Percentiles rank a stretch among this genome's conserved stretches.
These are phyloP conservation scores for Lagopus muta DNA, from an alignment of 2,113 vertebrate genomes.

Conservation along the genomic window DNA sequence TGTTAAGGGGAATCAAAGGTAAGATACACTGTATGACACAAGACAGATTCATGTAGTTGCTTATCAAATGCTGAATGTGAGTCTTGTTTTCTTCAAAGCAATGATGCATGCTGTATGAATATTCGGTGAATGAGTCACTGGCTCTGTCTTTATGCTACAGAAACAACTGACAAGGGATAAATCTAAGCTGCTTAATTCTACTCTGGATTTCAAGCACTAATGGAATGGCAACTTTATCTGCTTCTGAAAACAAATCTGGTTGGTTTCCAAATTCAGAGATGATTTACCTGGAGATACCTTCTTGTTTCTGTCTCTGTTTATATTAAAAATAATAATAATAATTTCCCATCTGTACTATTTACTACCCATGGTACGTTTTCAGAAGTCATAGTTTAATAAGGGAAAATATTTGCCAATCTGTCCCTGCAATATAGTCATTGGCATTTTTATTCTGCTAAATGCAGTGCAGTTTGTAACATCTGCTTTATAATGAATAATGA, in stretches of 20 bases:
- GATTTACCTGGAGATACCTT: neutral
- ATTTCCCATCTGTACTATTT: neutral
- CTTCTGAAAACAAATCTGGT: neutral
- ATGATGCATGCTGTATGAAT: neutral
- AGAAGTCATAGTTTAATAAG: neutral
- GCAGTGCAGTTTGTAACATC: slow-evolving; percentile 4
- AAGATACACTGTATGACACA: neutral
- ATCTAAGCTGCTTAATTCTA: neutral
- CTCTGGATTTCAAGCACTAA: neutral
- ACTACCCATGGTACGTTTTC: neutral
- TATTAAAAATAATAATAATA: neutral
- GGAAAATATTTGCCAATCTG: neutral
- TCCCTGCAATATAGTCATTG: neutral
- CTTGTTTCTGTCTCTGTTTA: neutral
- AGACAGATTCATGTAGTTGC: neutral
- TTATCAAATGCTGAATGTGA: neutral
- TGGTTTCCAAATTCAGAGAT: neutral
- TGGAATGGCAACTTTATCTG: neutral
- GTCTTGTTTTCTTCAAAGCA: neutral
- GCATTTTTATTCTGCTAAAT: neutral
- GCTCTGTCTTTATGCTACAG: neutral
- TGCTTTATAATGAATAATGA: slow-evolving; percentile 14
- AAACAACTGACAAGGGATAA: neutral
- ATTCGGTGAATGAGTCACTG: slow-evolving; percentile 27
- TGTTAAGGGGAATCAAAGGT: neutral